Evolutionary conservation across 2,113 vertebrate genomes (phyloP).

Genomic region (Micronycteris hirsuta): DNA sequence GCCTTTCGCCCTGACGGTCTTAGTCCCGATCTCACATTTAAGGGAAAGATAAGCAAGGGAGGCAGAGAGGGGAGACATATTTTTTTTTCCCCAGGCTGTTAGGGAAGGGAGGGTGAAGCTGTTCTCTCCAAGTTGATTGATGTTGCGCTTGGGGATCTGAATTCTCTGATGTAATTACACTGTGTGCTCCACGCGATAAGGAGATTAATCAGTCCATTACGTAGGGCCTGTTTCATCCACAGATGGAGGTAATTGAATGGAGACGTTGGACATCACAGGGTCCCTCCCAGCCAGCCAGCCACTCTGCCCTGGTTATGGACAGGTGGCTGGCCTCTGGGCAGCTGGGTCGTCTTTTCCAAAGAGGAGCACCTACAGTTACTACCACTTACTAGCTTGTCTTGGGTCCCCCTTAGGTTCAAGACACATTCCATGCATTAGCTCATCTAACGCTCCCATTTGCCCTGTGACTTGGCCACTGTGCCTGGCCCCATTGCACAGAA

Average conservation of each 20-base stretch:
- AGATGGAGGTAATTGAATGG: conserved; percentile 86
- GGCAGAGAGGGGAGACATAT: not conserved
- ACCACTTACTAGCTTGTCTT: not conserved
- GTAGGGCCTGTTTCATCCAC: conserved; percentile 75
- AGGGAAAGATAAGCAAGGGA: not conserved
- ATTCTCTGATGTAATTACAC: conserved; percentile 90
- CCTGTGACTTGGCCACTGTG: not conserved
- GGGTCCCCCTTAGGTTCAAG: not conserved
- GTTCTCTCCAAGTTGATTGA: conserved; percentile 83
- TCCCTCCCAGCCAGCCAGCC: conserved; percentile 2
- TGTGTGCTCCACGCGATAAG: conserved; percentile 86
- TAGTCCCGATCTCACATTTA: not conserved
- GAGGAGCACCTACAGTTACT: not conserved
- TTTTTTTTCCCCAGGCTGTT: not conserved
- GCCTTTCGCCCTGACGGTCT: not conserved
- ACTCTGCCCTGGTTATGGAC: not conserved
- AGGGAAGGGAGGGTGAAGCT: not conserved
- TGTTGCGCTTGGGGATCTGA: conserved; percentile 81
- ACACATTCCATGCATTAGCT: not conserved
- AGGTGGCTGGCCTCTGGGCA: conserved; percentile 2
- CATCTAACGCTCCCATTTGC: fast-evolving
- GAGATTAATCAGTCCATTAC: conserved; percentile 90
- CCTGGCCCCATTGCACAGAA: not conserved
- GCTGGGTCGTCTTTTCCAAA: not conserved
- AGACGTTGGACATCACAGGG: conserved; percentile 62